Evolutionary conservation across 2,797 vertebrate species (phyloP), one percentile per base, ranked within the genome.

Genomic region (Thaleichthys pacificus): DNA sequence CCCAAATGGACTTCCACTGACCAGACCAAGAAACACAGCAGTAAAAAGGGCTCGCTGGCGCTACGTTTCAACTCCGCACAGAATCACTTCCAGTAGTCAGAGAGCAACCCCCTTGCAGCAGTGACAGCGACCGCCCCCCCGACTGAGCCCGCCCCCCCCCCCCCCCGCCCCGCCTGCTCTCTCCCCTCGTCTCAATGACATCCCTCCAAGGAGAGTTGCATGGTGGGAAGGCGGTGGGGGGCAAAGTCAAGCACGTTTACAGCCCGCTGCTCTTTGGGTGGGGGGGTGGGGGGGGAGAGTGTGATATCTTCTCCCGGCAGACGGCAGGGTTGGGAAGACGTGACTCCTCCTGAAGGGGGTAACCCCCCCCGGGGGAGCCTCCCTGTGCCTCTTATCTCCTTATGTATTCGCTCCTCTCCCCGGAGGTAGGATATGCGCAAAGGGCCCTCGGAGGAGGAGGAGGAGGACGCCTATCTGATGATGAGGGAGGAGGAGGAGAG

Each of bases 231-330:
- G 5, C 5, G 56, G 66, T 4, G 19, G 66, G n/a, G 30, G 66
- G 26, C 75, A 77, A 57, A 69, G 12, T 63, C 70, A 32, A 49
- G 19, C 51, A 17, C 28, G 73, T 61, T 61, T 70, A 64, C 32
- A 62, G 28, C 28, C 22, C 19, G 32, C 30, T 3, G 58, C 42
- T 71, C 74, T 35, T 24, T 11, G 69, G 56, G 54, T 28, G 26
- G 26, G 26, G 26, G 26, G 26, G 26, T 3, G 4, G 19, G 66
- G n/a, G 38, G 30, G 28, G n/a, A 32, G 66, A 65, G 26, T 68
- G 26, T 66, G 69, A 72, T 83, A 82, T 83, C 81, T 83, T 69
- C 75, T 75, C 64, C 26, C 69, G 63, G 58, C 80, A 84, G 80
- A 81, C 56, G 69, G 56, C 22, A 56, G 54, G 56, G 30, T 32